A percentile compares a stretch with the other conserved stretches of the same genome.
Evolutionary conservation across 2,797 vertebrate genomes (phyloP).

Genomic region (Coregonus ussuriensis): DNA sequence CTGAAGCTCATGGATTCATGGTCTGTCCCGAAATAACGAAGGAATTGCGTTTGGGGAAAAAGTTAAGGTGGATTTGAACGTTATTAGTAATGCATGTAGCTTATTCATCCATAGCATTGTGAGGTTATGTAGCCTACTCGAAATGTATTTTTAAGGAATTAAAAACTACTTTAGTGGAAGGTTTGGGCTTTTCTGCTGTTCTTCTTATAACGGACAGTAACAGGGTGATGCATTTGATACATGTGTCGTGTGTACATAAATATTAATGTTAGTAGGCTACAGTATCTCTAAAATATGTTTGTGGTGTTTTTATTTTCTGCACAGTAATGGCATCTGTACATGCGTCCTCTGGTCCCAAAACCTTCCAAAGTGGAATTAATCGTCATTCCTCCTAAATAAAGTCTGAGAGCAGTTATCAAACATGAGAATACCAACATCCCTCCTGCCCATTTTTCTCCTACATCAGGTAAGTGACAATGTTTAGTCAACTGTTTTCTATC

Average conservation of each 20-base stretch:
- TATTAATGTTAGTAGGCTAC: background rate
- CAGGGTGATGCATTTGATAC: too few species aligned
- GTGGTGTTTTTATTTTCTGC: slow-evolving; percentile 16
- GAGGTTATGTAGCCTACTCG: background rate
- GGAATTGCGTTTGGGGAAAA: slow-evolving; percentile 37
- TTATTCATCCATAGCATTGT: background rate
- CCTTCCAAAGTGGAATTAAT: slow-evolving; percentile 66
- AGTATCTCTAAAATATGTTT: background rate
- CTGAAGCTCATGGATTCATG: slow-evolving; percentile 33
- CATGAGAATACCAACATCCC: slow-evolving; percentile 71
- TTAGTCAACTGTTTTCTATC: background rate
- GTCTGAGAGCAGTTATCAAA: slow-evolving; percentile 53
- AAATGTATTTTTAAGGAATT: background rate
- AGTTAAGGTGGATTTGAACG: slow-evolving; percentile 39
- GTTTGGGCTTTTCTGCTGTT: too few species aligned
- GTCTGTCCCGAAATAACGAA: slow-evolving; percentile 32
- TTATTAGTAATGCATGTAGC: background rate
- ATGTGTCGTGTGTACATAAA: too few species aligned
- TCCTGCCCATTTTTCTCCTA: slow-evolving; percentile 68
- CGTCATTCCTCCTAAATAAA: slow-evolving; percentile 61
- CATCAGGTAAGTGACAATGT: slow-evolving; percentile 71
- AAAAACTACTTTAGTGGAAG: too few species aligned
- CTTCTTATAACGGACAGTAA: too few species aligned
- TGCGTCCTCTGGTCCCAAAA: slow-evolving; percentile 57
- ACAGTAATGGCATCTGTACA: slow-evolving; percentile 60